phyloP scores from a whole-genome alignment of 2,797 vertebrate genomes.

The Myiothlypis coronata region DNA sequence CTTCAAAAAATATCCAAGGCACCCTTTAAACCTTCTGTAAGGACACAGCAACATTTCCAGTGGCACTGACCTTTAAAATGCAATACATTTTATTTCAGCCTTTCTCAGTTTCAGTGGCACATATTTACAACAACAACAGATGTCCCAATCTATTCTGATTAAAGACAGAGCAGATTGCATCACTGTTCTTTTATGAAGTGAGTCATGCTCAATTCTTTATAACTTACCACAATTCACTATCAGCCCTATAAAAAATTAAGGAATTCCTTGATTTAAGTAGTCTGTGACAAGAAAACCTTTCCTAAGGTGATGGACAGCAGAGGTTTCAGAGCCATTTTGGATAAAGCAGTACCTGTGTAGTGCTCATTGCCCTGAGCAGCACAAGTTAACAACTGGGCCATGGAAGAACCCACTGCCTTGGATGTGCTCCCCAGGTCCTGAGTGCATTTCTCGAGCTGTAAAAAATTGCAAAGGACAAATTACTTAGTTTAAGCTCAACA shows the following conservation, averaged over 20 bases:
- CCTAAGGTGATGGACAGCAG: background rate
- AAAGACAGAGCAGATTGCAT: background rate
- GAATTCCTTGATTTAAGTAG: background rate
- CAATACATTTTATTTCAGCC: background rate
- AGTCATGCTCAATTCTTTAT: background rate
- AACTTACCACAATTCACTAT: background rate
- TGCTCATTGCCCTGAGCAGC: constrained; percentile 98
- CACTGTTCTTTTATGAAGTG: background rate
- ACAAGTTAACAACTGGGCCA: constrained; percentile 96
- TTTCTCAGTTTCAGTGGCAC: background rate
- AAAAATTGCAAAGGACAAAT: background rate
- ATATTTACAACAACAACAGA: background rate
- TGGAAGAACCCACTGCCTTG: constrained; percentile 96
- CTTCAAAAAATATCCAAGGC: background rate
- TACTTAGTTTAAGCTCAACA: background rate
- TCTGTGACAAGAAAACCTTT: background rate
- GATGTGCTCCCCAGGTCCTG: constrained; percentile 97
- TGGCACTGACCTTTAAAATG: background rate
- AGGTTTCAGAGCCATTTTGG: background rate
- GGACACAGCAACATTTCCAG: background rate
- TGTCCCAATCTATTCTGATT: background rate
- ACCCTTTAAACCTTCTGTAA: background rate
- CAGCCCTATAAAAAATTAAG: background rate
- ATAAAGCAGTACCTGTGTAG: constrained; percentile 86
- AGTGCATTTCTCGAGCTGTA: constrained; percentile 94